Percentiles rank a stretch among this genome's conserved stretches.
Conservation (phyloP, 2,113 vertebrate species). For the Amblyornis subalaris region DNA sequence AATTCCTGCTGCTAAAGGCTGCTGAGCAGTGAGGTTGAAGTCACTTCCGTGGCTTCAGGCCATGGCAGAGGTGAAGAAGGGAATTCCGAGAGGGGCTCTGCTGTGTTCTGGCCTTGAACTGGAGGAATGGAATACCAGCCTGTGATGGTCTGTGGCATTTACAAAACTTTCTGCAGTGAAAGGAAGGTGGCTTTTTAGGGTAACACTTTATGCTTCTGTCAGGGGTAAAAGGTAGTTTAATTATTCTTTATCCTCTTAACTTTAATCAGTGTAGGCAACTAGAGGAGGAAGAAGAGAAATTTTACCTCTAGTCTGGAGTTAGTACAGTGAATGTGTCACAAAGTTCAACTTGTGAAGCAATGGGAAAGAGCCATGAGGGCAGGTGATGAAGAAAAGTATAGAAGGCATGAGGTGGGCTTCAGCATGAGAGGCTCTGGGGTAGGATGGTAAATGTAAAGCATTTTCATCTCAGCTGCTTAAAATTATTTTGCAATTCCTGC, state of each 20-base stretch:
- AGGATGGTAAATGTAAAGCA: background rate
- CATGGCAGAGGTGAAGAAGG: background rate
- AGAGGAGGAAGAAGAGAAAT: background rate
- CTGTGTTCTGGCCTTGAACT: too few species aligned
- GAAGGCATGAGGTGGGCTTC: accelerated
- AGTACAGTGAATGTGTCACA: too few species aligned
- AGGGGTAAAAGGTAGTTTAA: background rate
- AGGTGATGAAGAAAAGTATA: background rate
- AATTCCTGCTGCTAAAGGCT: background rate
- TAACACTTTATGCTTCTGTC: background rate
- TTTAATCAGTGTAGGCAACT: too few species aligned
- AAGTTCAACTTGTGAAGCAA: background rate
- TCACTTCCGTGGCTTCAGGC: background rate
- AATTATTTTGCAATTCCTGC: background rate
- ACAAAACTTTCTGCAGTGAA: background rate
- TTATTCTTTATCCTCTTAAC: too few species aligned
- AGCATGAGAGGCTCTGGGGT: accelerated
- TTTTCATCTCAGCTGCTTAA: background rate
- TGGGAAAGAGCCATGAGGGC: background rate
- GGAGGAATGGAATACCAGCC: background rate
- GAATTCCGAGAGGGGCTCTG: background rate
- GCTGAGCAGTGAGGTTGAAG: background rate
- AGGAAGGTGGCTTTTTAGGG: background rate
- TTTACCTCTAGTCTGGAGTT: background rate
- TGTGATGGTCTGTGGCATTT: background rate